These are phyloP conservation scores for Lysiphlebus fabarum DNA, from an alignment of 1,140 invertebrate species.

Conservation along the genomic window DNA sequence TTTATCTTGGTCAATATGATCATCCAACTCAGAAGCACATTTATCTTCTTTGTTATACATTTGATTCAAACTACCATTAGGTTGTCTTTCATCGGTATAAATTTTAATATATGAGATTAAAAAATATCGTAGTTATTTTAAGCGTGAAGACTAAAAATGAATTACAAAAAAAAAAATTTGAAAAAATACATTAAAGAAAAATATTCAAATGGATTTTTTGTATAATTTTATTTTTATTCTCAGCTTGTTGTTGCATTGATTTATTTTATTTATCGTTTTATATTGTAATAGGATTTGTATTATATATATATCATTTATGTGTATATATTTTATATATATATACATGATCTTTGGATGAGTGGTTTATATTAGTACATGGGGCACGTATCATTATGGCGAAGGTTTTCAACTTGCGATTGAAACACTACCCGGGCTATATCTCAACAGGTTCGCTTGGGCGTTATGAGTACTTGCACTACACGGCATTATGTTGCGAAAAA, in stretches of 20 bases:
- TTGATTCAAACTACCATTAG: slow-evolving; percentile 10
- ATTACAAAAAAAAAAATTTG: not conserved
- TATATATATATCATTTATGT: not conserved
- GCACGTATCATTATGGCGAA: slow-evolving; percentile 42
- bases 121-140: slow-evolving; percentile 7
- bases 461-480: too few relatives aligned
- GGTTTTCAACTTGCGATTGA: slow-evolving; percentile 44
- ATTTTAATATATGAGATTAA: slow-evolving; percentile 6
- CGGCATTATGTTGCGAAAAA: too few relatives aligned
- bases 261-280: too few relatives aligned
- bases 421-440: slow-evolving; percentile 54
- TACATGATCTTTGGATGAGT: not conserved
- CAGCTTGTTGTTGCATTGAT: too few relatives aligned
- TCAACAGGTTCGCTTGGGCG: too few relatives aligned
- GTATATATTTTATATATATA: slow-evolving; percentile 1
- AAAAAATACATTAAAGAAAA: too few relatives aligned
- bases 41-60: slow-evolving; percentile 42
- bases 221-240: too few relatives aligned
- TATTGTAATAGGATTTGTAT: too few relatives aligned
- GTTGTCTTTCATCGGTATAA: slow-evolving; percentile 15
- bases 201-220: too few relatives aligned
- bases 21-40: slow-evolving; percentile 10
- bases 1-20: not conserved
- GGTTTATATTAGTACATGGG: slow-evolving; percentile 15
- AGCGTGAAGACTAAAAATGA: not conserved